These are phyloP conservation scores for Nipponacmea schrenckii DNA, from an alignment of 2,888 invertebrate species.

Conservation along the genomic window DNA sequence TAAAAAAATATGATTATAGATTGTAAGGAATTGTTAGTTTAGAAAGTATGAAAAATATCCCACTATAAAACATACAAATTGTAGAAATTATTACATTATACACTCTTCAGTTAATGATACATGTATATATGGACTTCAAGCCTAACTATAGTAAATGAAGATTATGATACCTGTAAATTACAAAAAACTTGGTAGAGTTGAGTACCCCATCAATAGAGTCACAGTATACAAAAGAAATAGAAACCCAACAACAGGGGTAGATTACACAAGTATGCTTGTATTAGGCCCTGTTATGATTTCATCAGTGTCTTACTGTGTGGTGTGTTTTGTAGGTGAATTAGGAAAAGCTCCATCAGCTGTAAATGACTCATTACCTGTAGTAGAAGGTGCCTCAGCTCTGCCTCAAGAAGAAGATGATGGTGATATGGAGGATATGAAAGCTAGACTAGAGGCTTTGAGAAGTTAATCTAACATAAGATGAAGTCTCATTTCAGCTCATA, in stretches of 20 bases:
- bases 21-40: too few species aligned
- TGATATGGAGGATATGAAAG: constrained; percentile 92
- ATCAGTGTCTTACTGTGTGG: too few species aligned
- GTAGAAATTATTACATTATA: too few species aligned
- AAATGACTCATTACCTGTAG: constrained; percentile 69
- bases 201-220: background rate
- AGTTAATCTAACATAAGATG: constrained; percentile 73
- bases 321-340: constrained; percentile 74
- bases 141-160: too few species aligned
- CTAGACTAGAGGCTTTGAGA: constrained; percentile 84
- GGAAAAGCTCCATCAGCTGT: constrained; percentile 86
- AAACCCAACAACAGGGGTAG: background rate
- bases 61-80: too few species aligned
- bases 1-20: background rate
- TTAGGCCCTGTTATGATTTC: too few species aligned
- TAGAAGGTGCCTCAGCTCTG: constrained; percentile 49
- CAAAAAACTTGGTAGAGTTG: too few species aligned
- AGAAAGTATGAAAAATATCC: too few species aligned
- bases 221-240: background rate
- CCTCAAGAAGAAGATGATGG: constrained; percentile 72
- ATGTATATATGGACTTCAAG: too few species aligned
- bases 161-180: too few species aligned
- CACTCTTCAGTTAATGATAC: too few species aligned
- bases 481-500: background rate
- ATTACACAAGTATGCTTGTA: too few species aligned